A percentile compares a stretch with the other conserved stretches of the same genome.
Evolutionary conservation across 2,888 invertebrate species (phyloP).

Genomic region (Eubasilissa splendida): DNA sequence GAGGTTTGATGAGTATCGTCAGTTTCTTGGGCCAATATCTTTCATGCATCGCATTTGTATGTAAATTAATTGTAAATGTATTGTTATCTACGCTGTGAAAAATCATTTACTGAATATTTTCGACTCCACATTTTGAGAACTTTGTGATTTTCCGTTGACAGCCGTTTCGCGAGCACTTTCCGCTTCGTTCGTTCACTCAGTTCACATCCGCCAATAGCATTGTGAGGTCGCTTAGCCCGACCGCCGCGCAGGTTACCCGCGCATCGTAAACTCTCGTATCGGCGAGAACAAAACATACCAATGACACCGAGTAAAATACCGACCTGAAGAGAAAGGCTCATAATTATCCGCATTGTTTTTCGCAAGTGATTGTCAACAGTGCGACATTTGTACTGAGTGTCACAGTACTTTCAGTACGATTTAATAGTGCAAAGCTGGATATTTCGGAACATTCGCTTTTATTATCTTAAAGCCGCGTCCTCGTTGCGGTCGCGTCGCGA

Average conservation of each 20-base stretch:
- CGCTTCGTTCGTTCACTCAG: conserved; percentile 34
- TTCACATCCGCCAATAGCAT: conserved; percentile 21
- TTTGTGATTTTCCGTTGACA: not conserved
- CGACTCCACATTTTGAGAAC: not conserved
- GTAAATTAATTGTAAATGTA: too few relatives aligned
- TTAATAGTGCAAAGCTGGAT: not conserved
- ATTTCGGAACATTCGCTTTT: conserved; percentile 10
- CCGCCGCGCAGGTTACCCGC: conserved; percentile 19
- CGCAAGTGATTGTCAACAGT: not conserved
- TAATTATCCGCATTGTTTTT: too few relatives aligned
- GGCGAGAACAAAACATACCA: conserved; percentile 11
- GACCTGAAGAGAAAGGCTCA: too few relatives aligned
- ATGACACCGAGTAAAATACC: not conserved
- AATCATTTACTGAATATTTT: not conserved
- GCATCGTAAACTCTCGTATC: conserved; percentile 16
- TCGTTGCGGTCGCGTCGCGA: not conserved
- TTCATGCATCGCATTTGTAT: too few relatives aligned
- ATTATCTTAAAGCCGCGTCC: conserved; percentile 3
- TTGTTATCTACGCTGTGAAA: too few relatives aligned
- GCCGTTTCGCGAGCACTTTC: conserved; percentile 35
- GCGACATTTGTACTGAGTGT: not conserved
- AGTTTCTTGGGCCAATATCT: too few relatives aligned
- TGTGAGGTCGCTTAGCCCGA: conserved; percentile 19
- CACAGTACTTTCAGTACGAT: not conserved
- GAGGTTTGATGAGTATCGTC: too few relatives aligned